These are phyloP conservation scores for Grantiella picta DNA, from an alignment of 2,113 vertebrate species.

Conservation along the genomic window DNA sequence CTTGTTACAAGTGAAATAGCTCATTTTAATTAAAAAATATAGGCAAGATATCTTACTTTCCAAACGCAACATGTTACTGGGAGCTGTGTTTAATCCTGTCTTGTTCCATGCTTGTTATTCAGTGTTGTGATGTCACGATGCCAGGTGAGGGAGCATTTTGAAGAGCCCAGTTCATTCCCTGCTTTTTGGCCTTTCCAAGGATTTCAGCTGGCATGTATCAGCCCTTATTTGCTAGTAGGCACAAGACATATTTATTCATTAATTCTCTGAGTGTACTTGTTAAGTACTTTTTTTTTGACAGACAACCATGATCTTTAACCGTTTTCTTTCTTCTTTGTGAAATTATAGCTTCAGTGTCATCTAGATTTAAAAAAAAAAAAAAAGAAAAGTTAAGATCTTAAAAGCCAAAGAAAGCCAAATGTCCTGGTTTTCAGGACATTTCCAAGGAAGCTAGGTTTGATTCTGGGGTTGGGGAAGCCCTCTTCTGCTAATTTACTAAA, in stretches of 20 bases:
- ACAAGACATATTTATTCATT: not conserved
- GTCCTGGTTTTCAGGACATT: constrained; percentile 72
- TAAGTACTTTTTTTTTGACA: not conserved
- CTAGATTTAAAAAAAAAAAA: constrained; percentile 75
- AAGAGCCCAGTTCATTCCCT: not conserved
- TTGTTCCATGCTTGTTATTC: not conserved
- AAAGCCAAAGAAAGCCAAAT: constrained; percentile 81
- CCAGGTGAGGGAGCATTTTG: not conserved
- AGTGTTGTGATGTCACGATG: not conserved
- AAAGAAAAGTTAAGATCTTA: constrained; percentile 77
- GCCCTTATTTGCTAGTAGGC: not conserved
- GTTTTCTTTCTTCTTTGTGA: not conserved
- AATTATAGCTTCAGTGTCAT: constrained; percentile 73
- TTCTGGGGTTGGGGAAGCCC: not conserved
- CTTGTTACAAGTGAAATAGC: not conserved
- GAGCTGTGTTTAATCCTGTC: not conserved
- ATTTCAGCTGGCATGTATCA: not conserved
- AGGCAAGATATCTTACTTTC: not conserved
- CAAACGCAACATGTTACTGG: not conserved
- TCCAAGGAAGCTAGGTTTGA: constrained; percentile 18
- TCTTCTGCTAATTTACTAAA: not conserved
- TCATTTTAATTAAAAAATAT: not conserved
- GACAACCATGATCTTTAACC: not conserved
- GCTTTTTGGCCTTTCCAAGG: not conserved
- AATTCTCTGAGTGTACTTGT: not conserved